Evolutionary conservation across 2,888 invertebrate genomes (phyloP), one percentile per base, ranked within the genome.

Genomic region (Amphipoea lucens): DNA sequence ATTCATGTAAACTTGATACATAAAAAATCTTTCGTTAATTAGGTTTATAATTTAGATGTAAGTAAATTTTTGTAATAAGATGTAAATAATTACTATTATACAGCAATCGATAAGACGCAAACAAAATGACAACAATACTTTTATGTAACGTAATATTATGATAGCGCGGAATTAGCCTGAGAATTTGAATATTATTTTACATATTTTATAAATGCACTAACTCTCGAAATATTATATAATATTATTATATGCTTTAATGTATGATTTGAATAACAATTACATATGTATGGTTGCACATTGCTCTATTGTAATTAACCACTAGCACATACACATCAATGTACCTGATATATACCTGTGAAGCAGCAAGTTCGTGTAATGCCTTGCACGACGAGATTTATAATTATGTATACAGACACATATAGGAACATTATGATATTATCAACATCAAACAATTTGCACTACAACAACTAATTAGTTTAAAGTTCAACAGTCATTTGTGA

Each of bases 21-120:
- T 95, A 92, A 92, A 94, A 94, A 92, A 91, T 36, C 91, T 93
- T 93, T 95, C 95, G 93, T 95, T 96, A 95, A 95, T 94, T 96
- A 96, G 95, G 92, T 95, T 93, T 95, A 94, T 94, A 93, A 92
- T 93, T 93, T 94, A 96, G 95, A 83, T 92, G 23, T 94, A 95
- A 95, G 94, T 87, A 89, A 93, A 92, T 92, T 92, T 91, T 92
- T 92, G 91, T 93, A 92, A 91, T 95, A 96, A 96, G 95, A 92
- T 96, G 96, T 96, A 96, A 95, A 96, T 96, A 96, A 95, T 92
- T 92, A 93, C 92, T 91, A 90, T 91, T 81, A 91, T 89, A 90
- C 85, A 91, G 89, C 86, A 80, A 87, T 90, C 81, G 73, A 88
- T 76, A 86, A 80, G 89, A 90, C 81, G 88, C 84, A 88, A 88